Evolutionary conservation across 2,113 vertebrate genomes (phyloP), one percentile per base, ranked within the genome.

Genomic region (Scytalopus superciliaris): DNA sequence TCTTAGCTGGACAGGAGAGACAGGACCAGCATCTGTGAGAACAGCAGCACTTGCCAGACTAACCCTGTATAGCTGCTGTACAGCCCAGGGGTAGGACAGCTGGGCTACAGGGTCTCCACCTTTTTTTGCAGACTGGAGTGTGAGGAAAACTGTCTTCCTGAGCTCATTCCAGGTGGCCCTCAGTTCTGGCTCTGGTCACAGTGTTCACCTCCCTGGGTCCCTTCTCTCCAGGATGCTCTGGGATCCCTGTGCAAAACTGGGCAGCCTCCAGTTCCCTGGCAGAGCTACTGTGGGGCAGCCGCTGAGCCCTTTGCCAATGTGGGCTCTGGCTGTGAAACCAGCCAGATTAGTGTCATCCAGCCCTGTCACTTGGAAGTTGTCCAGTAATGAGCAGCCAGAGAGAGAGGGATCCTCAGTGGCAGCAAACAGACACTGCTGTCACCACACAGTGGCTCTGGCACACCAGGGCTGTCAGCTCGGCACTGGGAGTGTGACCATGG

Each of bases 401-500:
- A 95, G 67, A 93, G 39, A 90, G 60, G 33, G 66, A 94, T 85
- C 74, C 78, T 94, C 14, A 2, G 72, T 92, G 92, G 79, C 92
- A 96, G 94, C 52, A 62, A 87, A 69, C 91, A 94, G 86, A 89
- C 15, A 1, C 63, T 91, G 93, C 89, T 84, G 84, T 72, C 45
- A 37, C 73, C 9, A 0, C 2, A 2, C 57, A 66, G 83, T 5
- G 18, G 37, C 86, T 69, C 63, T 27, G 37, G 86, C 91, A 77
- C 33, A 28, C 24, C 2, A 1, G 2, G 39, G 55, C 68, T 90
- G 82, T 80, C 83, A 90, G 68, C 80, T 69, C 4, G 0, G 62
- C 9, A 30, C 92, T 91, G 73, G 59, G 49, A 91, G 35, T 33
- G 0, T 28, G 35, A 50, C 8, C 3, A 1, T 1, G 1, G 12